These are phyloP conservation scores for Cyprinodon variegatus DNA, from an alignment of 2,113 vertebrate genomes.

Conservation along the genomic window DNA sequence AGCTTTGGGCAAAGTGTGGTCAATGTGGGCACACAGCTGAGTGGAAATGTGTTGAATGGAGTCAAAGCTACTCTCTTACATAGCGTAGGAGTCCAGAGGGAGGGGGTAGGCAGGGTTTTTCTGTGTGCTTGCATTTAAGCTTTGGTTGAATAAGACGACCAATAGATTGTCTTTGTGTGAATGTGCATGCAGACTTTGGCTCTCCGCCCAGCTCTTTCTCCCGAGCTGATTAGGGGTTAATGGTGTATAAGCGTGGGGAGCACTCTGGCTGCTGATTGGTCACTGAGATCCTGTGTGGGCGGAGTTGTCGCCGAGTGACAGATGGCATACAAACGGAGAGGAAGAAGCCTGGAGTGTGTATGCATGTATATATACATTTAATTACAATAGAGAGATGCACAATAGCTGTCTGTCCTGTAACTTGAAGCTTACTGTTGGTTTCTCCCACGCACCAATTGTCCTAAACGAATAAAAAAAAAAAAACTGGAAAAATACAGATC, in stretches of 20 bases:
- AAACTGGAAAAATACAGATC: constrained; percentile 10
- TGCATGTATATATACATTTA: constrained; percentile 6
- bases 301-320: constrained; percentile 85
- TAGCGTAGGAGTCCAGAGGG: constrained; percentile 40
- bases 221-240: constrained; percentile 90
- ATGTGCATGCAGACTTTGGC: constrained; percentile 47
- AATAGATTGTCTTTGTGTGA: constrained; percentile 23
- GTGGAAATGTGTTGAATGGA: constrained; percentile 43
- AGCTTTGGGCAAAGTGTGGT: constrained; percentile 29
- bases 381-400: constrained; percentile 48
- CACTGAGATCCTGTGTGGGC: constrained; percentile 81
- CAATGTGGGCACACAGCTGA: constrained; percentile 10
- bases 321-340: constrained; percentile 85
- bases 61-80: constrained; percentile 28
- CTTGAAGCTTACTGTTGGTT: not conserved
- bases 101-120: constrained; percentile 13
- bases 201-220: constrained; percentile 78
- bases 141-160: constrained; percentile 33
- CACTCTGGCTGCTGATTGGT: constrained; percentile 77
- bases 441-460: not conserved
- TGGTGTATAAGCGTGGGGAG: constrained; percentile 79
- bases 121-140: constrained; percentile 29
- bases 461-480: not conserved
- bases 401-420: constrained; percentile 27
- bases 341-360: constrained; percentile 11